Conservation (phyloP, 2,888 invertebrate species). For the Pristionchus fissidentatus region DNA sequence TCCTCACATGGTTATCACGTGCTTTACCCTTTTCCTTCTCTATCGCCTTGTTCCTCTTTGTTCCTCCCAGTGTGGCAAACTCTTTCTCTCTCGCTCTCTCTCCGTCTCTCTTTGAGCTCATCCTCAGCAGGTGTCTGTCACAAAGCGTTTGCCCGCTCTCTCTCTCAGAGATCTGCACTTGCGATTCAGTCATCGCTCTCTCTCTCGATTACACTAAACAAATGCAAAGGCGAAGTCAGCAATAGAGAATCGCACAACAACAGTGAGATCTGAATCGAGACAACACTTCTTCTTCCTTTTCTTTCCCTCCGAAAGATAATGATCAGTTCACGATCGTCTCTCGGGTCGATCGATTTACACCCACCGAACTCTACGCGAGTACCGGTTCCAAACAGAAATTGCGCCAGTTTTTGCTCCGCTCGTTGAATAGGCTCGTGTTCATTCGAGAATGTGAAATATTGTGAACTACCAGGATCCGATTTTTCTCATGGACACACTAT, state of each 20-base stretch:
- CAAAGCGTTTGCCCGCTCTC: background rate
- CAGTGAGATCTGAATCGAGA: background rate
- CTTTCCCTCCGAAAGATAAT: constrained; percentile 6
- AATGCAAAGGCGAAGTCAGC: too few relatives aligned
- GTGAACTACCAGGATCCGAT: too few relatives aligned
- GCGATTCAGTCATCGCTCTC: constrained; percentile 2
- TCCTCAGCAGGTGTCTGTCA: background rate
- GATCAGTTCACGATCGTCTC: too few relatives aligned
- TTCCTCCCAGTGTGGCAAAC: background rate
- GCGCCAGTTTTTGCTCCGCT: constrained; percentile 1
- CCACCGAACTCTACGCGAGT: too few relatives aligned
- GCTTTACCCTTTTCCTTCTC: background rate
- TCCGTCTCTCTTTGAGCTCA: background rate
- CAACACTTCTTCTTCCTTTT: background rate
- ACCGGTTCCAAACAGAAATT: constrained; percentile 29
- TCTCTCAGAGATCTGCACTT: constrained; percentile 37
- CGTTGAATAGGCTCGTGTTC: background rate
- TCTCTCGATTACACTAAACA: constrained; percentile 37
- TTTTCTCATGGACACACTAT: too few relatives aligned
- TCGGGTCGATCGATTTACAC: too few relatives aligned
- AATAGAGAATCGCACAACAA: background rate
- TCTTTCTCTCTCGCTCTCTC: background rate
- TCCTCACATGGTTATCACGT: constrained; percentile 2
- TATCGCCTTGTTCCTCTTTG: constrained; percentile 1
- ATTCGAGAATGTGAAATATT: background rate